Percentiles rank a stretch among this genome's conserved stretches.
phyloP scores from a whole-genome alignment of 1,140 invertebrate species.

The Liolophura sinensis region DNA sequence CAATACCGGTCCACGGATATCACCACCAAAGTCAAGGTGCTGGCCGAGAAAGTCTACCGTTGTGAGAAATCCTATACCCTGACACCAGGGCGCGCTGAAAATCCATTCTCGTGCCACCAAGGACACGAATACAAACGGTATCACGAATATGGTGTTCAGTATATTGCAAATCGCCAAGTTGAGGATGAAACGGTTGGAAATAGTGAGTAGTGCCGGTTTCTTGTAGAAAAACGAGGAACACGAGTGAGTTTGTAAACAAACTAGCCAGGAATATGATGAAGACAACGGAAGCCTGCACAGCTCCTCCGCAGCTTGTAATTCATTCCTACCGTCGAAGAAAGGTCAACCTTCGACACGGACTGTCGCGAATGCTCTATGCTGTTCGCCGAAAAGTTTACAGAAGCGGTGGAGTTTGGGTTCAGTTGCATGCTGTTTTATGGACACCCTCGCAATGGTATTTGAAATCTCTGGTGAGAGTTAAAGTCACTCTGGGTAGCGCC shows the following conservation, averaged over 20 bases:
- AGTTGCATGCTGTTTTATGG: too few species aligned
- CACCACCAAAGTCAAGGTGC: constrained; percentile 74
- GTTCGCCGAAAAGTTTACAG: too few species aligned
- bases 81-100: constrained; percentile 57
- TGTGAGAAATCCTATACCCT: constrained; percentile 61
- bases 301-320: too few species aligned
- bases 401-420: too few species aligned
- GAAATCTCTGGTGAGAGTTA: too few species aligned
- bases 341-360: too few species aligned
- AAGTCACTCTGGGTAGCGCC: too few species aligned
- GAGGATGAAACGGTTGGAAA: constrained; percentile 73
- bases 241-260: constrained; percentile 62
- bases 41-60: constrained; percentile 64
- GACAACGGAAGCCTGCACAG: too few species aligned
- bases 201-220: constrained; percentile 63
- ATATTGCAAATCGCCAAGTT: constrained; percentile 71
- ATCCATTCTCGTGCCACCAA: constrained; percentile 48
- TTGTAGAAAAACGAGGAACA: constrained; percentile 67
- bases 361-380: too few species aligned
- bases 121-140: constrained; percentile 64
- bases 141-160: constrained; percentile 66
- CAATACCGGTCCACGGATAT: constrained; percentile 84
- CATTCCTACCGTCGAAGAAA: too few species aligned
- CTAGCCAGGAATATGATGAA: constrained; percentile 49
- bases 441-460: too few species aligned